Conservation (phyloP, 2,113 vertebrate species). For the Calypte anna region DNA sequence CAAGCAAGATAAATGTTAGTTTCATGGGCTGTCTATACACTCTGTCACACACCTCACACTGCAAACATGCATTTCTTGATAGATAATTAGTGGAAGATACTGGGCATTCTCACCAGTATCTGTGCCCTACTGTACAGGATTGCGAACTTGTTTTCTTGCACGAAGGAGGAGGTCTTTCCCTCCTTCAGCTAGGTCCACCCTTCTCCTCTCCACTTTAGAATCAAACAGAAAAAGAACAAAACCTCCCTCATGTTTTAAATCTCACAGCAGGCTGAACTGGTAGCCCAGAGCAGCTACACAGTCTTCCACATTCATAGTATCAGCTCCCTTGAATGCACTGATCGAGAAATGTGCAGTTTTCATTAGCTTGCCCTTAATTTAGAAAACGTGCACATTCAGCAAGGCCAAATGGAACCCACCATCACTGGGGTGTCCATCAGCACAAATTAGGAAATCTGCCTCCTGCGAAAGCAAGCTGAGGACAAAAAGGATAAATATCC, state of each 20-base stretch:
- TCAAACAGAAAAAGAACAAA: background rate
- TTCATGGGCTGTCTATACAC: accelerated
- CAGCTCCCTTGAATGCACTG: background rate
- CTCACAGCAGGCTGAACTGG: background rate
- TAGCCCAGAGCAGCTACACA: background rate
- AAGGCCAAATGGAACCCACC: background rate
- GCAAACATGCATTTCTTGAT: background rate
- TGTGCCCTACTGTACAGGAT: background rate
- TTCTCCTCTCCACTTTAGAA: background rate
- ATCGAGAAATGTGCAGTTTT: background rate
- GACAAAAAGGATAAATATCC: slow-evolving; percentile 9
- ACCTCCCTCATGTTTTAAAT: accelerated
- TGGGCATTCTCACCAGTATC: background rate
- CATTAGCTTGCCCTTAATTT: slow-evolving; percentile 10
- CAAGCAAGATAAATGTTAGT: background rate
- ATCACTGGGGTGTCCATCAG: background rate
- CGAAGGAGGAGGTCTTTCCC: background rate
- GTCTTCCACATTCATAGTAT: background rate
- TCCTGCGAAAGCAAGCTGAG: background rate
- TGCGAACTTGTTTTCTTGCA: background rate
- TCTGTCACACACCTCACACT: background rate
- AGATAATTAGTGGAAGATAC: background rate
- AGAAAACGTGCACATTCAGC: background rate
- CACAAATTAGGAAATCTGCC: background rate
- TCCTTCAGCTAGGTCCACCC: background rate